Conservation (phyloP, 2,888 invertebrate species). For the Pseudoips prasinana region DNA sequence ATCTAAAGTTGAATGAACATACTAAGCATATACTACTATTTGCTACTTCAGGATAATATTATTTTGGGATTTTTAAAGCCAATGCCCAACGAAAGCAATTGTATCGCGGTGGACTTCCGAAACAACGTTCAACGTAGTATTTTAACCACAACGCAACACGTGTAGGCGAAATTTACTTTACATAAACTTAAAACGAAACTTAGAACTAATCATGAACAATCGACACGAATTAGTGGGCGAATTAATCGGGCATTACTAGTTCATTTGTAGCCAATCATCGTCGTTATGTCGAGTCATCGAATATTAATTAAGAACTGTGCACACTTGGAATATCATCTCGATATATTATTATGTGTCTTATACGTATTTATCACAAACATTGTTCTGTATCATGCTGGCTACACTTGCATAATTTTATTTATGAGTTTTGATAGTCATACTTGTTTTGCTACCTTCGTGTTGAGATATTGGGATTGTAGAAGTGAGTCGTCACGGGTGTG, state of each 20-base stretch:
- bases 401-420: conserved; percentile 51
- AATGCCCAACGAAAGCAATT: too few species aligned
- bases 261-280: conserved; percentile 40
- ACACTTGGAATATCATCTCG: conserved; percentile 39
- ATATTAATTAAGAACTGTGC: conserved; percentile 70
- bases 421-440: conserved; percentile 60
- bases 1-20: too few species aligned
- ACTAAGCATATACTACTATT: too few species aligned
- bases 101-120: too few species aligned
- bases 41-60: too few species aligned
- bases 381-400: conserved; percentile 54
- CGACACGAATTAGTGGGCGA: conserved; percentile 5
- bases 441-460: conserved; percentile 60
- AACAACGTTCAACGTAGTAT: too few species aligned
- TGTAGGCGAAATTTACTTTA: too few species aligned
- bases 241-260: conserved; percentile 22
- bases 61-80: too few species aligned
- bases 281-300: conserved; percentile 64
- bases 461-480: conserved; percentile 64
- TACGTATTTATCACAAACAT: conserved; percentile 58
- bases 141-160: too few species aligned
- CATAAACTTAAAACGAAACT: too few species aligned
- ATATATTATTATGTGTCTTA: conserved; percentile 42
- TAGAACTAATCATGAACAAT: conserved; percentile 42
- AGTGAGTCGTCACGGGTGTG: conserved; percentile 71